Base-by-base conservation (phyloP, 2,797 vertebrate genomes). In the Darevskia nairensis region DNA sequence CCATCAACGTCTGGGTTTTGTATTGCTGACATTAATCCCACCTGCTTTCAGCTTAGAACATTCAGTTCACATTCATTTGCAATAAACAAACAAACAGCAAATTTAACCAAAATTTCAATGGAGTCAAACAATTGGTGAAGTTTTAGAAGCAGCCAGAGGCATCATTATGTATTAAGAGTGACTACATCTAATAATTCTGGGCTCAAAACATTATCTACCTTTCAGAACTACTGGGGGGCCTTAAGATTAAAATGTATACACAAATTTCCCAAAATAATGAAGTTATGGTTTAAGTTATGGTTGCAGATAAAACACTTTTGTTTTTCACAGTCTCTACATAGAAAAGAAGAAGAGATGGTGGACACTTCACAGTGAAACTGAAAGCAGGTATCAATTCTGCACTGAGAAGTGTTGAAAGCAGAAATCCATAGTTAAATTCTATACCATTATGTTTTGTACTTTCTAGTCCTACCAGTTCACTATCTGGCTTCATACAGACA, bases 1-100 rank as follows among this genome's bases (percentile, higher is more conserved):
- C 50, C 0, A 32, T 75, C 66, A 74, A 35, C 7, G 41, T 55
- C 3, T 55, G 50, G 17, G 41, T 15, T 85, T 75, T 85, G 19
- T 50, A 81, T 85, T 55, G 55, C 55, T 75, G 50, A 81, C 66
- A 1, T n/a, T 64, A 55, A 32, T 44, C 5, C 59, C 55, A 66
- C 80, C 68, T 68, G 76, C 72, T 80, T 88, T 74, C 13, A 21
- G 76, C 61, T 72, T 50, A 80, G 68, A 88, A 84, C 35, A 44
- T 80, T 88, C 68, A 2, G 29, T 44, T 88, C 61, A 72, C 27
- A 74, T 82, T 82, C 46, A 68, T 15, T 78, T 68, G 81, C 68
- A 83, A 77, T 61, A 78, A 61, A 88, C 77, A 83, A 77, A 39
- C 35, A 32, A 19, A 41, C 44, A 69, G 86, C 32, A 50, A 17